Percentiles rank a stretch among this genome's conserved stretches.
Conservation (phyloP, 2,888 invertebrate genomes). For the Epiblema foenella region DNA sequence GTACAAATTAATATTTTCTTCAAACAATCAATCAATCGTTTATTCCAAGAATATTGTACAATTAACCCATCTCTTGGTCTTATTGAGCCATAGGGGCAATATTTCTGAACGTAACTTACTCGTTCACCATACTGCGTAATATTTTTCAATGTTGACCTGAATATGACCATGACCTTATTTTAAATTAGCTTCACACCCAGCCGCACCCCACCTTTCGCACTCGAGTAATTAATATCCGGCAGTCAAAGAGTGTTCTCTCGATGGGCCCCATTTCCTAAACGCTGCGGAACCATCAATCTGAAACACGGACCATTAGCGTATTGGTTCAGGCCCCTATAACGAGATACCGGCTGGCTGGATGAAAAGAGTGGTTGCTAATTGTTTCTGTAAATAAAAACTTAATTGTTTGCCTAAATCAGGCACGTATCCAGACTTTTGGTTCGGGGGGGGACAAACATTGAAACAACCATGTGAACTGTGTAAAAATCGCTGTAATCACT, state of each 20-base stretch:
- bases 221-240: constrained; percentile 31
- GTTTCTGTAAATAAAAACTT: background rate
- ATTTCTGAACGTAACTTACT: background rate
- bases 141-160: constrained; percentile 1
- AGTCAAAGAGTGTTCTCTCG: constrained; percentile 23
- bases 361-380: background rate
- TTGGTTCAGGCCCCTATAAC: constrained; percentile 21
- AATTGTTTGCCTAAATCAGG: too few species aligned
- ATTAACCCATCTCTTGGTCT: too few species aligned
- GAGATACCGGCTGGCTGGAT: background rate
- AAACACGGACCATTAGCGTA: constrained; percentile 28
- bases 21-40: too few species aligned
- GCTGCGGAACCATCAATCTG: constrained; percentile 16
- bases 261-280: constrained; percentile 20
- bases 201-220: constrained; percentile 27
- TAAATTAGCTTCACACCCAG: constrained; percentile 1
- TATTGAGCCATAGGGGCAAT: too few species aligned
- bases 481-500: too few species aligned
- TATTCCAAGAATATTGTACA: too few species aligned
- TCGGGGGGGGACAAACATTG: too few species aligned
- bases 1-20: too few species aligned
- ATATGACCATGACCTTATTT: background rate
- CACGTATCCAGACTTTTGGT: too few species aligned
- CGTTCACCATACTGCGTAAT: background rate
- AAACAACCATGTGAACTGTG: too few species aligned